A percentile compares a stretch with the other conserved stretches of the same genome.
Conservation (phyloP, 92 coral and sea anemone genomes). For the Ricordea florida region DNA sequence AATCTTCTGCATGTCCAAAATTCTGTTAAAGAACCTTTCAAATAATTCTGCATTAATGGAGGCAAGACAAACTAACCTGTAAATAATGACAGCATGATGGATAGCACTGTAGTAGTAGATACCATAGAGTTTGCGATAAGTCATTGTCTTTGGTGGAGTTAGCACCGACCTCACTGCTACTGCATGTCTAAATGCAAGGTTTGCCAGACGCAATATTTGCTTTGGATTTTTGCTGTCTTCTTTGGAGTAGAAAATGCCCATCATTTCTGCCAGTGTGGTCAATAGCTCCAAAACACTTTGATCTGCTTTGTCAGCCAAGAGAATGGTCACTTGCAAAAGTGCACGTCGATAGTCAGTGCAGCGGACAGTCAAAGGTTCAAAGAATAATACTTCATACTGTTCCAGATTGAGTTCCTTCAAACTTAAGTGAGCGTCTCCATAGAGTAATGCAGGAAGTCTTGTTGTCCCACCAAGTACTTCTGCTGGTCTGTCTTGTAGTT, state of each 20-base stretch:
- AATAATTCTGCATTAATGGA: conserved; percentile 22
- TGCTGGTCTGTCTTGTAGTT: conserved; percentile 10
- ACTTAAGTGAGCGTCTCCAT: background rate
- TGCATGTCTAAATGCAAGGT: conserved; percentile 12
- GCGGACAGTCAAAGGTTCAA: conserved; percentile 29
- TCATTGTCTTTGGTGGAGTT: conserved; percentile 32
- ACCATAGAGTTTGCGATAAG: conserved; percentile 22
- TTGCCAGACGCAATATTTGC: background rate
- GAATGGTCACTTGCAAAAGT: conserved; percentile 30
- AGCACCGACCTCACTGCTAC: conserved; percentile 9
- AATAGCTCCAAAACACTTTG: conserved; percentile 24
- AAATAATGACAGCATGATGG: conserved; percentile 17
- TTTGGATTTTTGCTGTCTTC: conserved; percentile 10
- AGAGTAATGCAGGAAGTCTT: conserved; percentile 29
- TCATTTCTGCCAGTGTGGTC: conserved; percentile 25
- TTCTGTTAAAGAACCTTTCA: conserved; percentile 31
- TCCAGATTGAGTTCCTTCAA: conserved; percentile 5
- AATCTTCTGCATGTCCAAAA: conserved; percentile 26
- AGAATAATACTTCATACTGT: conserved; percentile 33
- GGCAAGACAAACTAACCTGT: conserved; percentile 21
- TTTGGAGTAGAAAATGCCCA: conserved; percentile 31
- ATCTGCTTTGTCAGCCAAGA: conserved; percentile 2
- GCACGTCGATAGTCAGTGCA: conserved; percentile 37
- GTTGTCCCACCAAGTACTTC: conserved; percentile 26
- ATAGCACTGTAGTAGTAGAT: conserved; percentile 30